phyloP scores from a whole-genome alignment of 1,140 invertebrate species.

The Pinna nobilis region DNA sequence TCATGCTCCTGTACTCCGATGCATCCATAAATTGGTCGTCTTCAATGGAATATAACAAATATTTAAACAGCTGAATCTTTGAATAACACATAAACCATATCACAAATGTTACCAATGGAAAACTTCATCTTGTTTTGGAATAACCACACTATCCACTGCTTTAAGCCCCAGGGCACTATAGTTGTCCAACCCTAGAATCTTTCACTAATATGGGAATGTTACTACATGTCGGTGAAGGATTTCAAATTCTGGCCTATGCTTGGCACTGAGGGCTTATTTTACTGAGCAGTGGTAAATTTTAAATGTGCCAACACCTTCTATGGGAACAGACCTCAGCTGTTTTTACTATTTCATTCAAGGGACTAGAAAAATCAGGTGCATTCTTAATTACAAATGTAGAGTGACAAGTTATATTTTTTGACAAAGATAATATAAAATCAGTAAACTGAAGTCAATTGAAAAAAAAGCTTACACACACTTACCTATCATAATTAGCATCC shows the following conservation, averaged over 20 bases:
- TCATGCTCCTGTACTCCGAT: slow-evolving; percentile 70
- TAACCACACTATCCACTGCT: background rate
- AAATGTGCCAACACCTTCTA: background rate
- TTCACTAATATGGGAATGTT: background rate
- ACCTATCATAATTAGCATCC: slow-evolving; percentile 66
- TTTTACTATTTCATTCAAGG: background rate
- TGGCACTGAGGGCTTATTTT: no score
- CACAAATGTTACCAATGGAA: no score
- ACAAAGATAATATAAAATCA: no score
- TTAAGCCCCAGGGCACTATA: background rate
- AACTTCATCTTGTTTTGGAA: background rate
- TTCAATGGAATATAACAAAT: no score
- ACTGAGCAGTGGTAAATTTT: background rate
- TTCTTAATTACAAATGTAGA: no score
- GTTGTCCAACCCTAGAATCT: background rate
- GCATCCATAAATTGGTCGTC: slow-evolving; percentile 65
- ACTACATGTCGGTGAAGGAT: no score
- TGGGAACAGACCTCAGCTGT: background rate
- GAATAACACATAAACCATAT: no score
- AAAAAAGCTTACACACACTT: background rate
- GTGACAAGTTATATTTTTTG: background rate
- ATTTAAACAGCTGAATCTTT: no score
- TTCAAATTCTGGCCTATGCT: no score
- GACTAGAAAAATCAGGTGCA: background rate
- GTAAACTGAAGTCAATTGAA: no score